These are phyloP conservation scores for Philonicus albiceps DNA, from an alignment of 2,888 invertebrate genomes.

Conservation along the genomic window DNA sequence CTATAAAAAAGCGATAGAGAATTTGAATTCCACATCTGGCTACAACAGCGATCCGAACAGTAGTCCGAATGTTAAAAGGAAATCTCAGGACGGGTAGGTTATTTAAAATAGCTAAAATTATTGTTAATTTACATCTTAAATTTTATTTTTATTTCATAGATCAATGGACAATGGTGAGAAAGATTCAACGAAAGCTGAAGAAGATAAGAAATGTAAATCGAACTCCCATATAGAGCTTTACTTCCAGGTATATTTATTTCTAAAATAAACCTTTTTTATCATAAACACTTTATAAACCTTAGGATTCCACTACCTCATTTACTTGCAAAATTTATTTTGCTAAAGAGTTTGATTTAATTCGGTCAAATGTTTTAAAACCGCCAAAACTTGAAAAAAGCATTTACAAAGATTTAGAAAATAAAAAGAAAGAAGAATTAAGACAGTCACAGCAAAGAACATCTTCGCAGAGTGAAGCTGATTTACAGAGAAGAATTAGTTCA, in stretches of 20 bases:
- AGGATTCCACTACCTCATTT: slow-evolving; percentile 77
- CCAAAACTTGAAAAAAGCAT: slow-evolving; percentile 56
- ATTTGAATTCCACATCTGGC: slow-evolving; percentile 52
- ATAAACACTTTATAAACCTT: background rate
- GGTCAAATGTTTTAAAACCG: slow-evolving; percentile 63
- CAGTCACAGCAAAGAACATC: slow-evolving; percentile 57
- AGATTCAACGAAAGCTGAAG: slow-evolving; percentile 45
- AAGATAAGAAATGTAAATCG: slow-evolving; percentile 53
- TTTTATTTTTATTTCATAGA: slow-evolving; percentile 2
- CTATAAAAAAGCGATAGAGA: slow-evolving; percentile 72
- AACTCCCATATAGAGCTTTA: slow-evolving; percentile 67
- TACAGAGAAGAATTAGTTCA: slow-evolving; percentile 61
- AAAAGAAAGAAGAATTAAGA: slow-evolving; percentile 59
- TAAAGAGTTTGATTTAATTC: slow-evolving; percentile 85
- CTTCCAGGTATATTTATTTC: slow-evolving; percentile 60
- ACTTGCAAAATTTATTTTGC: slow-evolving; percentile 92
- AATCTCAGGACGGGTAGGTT: slow-evolving; percentile 57
- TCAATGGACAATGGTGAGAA: slow-evolving; percentile 38
- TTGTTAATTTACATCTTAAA: background rate
- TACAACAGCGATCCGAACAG: slow-evolving; percentile 45
- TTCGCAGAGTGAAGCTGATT: slow-evolving; percentile 55
- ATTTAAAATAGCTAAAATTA: background rate
- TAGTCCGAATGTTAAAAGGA: slow-evolving; percentile 59
- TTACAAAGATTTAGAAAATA: slow-evolving; percentile 57
- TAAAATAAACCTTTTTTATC: background rate